Evolutionary conservation across 1,140 invertebrate species (phyloP).

Genomic region (Thaumatotibia leucotreta): DNA sequence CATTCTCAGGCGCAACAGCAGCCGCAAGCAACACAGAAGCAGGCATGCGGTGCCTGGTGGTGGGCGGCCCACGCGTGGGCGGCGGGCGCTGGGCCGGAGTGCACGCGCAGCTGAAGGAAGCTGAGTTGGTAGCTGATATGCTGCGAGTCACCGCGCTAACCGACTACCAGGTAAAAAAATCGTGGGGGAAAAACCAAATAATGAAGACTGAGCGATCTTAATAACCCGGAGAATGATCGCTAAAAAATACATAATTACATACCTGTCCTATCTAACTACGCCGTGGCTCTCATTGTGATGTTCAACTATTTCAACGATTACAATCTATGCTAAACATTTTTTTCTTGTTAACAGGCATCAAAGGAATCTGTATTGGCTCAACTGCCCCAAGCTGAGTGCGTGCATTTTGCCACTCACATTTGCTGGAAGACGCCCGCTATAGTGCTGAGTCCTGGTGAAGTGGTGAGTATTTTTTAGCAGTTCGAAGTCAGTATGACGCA

Average conservation of each 20-base stretch:
- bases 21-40: conserved; percentile 52
- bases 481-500: too few relatives aligned
- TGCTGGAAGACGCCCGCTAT: conserved; percentile 94
- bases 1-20: conserved; percentile 17
- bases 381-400: conserved; percentile 91
- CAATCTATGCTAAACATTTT: too few relatives aligned
- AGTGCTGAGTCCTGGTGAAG: conserved; percentile 87
- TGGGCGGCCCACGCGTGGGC: conserved; percentile 87
- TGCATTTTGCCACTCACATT: conserved; percentile 95
- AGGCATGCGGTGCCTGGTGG: conserved; percentile 80
- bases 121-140: conserved; percentile 93
- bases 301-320: too few relatives aligned
- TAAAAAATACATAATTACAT: too few relatives aligned
- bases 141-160: conserved; percentile 88
- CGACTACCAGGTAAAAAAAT: conserved; percentile 69
- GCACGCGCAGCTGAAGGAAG: conserved; percentile 92
- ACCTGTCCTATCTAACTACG: too few relatives aligned
- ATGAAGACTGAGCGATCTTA: too few relatives aligned
- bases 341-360: conserved; percentile 79
- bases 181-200: conserved; percentile 12
- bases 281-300: too few relatives aligned
- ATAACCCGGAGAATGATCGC: too few relatives aligned
- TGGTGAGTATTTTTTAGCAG: conserved; percentile 60
- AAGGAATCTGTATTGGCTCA: conserved; percentile 91
- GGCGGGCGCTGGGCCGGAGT: conserved; percentile 88